These are phyloP conservation scores for Laupala kohalensis DNA, from an alignment of 1,140 invertebrate species.

Conservation along the genomic window DNA sequence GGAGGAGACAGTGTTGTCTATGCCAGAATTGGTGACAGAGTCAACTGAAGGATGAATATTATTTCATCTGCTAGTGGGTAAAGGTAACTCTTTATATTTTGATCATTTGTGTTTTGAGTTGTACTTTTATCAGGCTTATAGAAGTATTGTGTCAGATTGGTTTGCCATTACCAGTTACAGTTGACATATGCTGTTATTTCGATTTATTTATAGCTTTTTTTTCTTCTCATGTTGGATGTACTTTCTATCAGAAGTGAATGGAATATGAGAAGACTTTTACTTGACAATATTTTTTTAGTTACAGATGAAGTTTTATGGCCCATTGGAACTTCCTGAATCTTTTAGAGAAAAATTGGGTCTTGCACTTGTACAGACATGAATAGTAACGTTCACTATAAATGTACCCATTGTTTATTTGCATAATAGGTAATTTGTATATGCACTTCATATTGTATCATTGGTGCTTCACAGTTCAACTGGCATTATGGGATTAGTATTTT, in stretches of 20 bases:
- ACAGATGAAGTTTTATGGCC: neutral
- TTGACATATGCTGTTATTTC: neutral
- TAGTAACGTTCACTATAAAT: neutral
- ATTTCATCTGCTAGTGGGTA: neutral
- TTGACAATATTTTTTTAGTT: neutral
- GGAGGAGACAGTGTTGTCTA: neutral
- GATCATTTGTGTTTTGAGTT: neutral
- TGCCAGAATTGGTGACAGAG: neutral
- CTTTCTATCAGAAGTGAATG: neutral
- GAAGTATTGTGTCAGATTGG: neutral
- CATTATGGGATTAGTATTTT: neutral
- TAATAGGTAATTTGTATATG: neutral
- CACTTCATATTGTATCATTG: neutral
- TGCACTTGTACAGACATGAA: neutral
- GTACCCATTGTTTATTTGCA: neutral
- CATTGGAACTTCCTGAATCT: neutral
- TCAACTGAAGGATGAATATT: neutral
- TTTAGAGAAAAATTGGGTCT: neutral
- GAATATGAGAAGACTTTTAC: neutral
- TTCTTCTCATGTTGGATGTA: neutral
- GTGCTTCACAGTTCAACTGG: neutral
- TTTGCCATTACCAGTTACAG: neutral
- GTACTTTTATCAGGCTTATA: neutral
- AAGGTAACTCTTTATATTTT: neutral
- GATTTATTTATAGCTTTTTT: no score